Percentiles rank a stretch among this genome's conserved stretches.
Conservation (phyloP, 2,113 vertebrate species). For the Anser cygnoides region DNA sequence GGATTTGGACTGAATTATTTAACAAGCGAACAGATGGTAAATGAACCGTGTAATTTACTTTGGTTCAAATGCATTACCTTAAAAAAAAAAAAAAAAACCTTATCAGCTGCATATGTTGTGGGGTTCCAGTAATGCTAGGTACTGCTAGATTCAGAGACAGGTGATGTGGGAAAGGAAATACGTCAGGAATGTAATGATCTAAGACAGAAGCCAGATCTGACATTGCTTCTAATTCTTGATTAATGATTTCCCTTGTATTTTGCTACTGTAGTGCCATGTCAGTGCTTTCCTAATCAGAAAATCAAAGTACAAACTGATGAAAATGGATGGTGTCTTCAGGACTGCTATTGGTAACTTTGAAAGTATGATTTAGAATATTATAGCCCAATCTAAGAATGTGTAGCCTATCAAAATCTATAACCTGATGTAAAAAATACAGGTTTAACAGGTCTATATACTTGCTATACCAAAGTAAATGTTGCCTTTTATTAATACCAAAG, state of each 20-base stretch:
- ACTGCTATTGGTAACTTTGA: not conserved
- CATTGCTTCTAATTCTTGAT: not conserved
- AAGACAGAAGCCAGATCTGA: not conserved
- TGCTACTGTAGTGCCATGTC: not conserved
- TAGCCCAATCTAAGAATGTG: not conserved
- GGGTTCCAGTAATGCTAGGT: not conserved
- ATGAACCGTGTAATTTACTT: constrained; percentile 42
- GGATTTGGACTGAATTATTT: constrained; percentile 24
- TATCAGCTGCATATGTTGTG: not conserved
- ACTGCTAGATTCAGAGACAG: not conserved
- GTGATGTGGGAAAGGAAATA: not conserved
- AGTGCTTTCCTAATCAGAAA: constrained; percentile 36
- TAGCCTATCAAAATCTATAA: not conserved
- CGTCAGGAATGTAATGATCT: not conserved
- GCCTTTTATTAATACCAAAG: not conserved
- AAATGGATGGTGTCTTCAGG: not conserved
- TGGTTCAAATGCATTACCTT: not conserved
- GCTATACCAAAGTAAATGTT: not conserved
- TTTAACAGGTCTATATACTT: not conserved
- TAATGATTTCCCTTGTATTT: constrained; percentile 1
- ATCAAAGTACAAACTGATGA: constrained; percentile 11
- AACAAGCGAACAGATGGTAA: constrained; percentile 34
- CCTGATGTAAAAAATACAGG: not conserved
- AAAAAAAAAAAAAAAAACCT: not conserved
- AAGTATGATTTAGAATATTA: not conserved